Base-by-base conservation (phyloP, 1,140 invertebrate genomes). In the Drosophila oshimai region DNA sequence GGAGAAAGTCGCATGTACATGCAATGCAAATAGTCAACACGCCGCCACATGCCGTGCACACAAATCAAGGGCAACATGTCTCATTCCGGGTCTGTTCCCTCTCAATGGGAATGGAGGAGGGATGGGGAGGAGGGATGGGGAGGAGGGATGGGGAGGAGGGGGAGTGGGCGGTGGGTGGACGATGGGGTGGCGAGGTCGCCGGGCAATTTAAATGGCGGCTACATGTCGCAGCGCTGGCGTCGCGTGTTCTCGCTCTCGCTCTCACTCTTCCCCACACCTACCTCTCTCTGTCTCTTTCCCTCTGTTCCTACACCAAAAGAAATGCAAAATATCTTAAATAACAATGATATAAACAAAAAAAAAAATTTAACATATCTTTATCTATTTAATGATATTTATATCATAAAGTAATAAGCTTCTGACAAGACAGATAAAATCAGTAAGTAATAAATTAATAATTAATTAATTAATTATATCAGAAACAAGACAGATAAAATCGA, bases 31-130 rank as follows among this genome's bases (percentile, higher is more conserved):
- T 86, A 86, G 80, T 86, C 80, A 75, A 75, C 80, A 80, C 71
- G 71, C 81, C 80, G 81, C 81, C 81, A 86, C 80, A 86, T 86
- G 80, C 81, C 80, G 80, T 86, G 80, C 80, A 87, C 80, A 86
- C 80, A 86, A 86, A 86, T 87, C 80, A 86, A 86, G 80, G 80
- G 81, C 80, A 71, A 87, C 81, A 80, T 86, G 80, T 69, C 71
- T 74, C 74, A 83, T 83, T 83, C 69, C 68, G 69, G 68, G 67
- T 72, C 51, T 50, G 65, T 33, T 45, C 51, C 42, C 31, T 26
- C 24, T 13, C 12, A 28, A 6, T 20, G 12, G 15, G 9, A n/a
- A n/a, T 17, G 33, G 18, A 10, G 15, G n/a, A 12, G 24, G 18
- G 13, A n/a, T 2, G 31, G 13, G 17, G 7, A 18, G 0, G 13